Percentiles rank a stretch among this genome's conserved stretches.
Conservation (phyloP, 2,888 invertebrate genomes). For the Acrocera orbiculus region DNA sequence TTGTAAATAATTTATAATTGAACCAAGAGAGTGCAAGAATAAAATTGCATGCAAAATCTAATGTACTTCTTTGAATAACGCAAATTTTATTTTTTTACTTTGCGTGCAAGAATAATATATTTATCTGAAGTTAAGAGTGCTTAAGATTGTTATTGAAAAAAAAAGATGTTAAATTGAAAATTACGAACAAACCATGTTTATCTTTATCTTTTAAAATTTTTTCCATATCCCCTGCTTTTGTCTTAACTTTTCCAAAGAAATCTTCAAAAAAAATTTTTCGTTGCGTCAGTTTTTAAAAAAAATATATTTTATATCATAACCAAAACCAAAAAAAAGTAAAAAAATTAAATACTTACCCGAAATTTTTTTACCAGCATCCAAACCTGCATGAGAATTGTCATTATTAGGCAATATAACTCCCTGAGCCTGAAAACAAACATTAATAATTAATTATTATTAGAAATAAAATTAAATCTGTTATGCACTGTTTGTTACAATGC, state of each 20-base stretch:
- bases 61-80: too few relatives aligned
- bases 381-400: constrained; percentile 37
- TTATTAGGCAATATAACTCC: constrained; percentile 70
- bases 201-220: constrained; percentile 82
- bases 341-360: constrained; percentile 43
- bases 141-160: constrained; percentile 4
- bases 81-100: neutral
- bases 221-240: constrained; percentile 87
- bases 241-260: constrained; percentile 92
- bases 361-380: constrained; percentile 75
- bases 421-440: constrained; percentile 39
- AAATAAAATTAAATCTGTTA: too few relatives aligned
- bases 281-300: too few relatives aligned
- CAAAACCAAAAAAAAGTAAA: constrained; percentile 4
- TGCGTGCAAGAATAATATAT: too few relatives aligned
- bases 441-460: constrained; percentile 1
- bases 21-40: too few relatives aligned
- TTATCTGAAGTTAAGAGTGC: too few relatives aligned
- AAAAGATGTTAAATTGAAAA: constrained; percentile 3
- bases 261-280: constrained; percentile 35
- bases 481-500: too few relatives aligned
- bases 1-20: too few relatives aligned
- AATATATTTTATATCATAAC: constrained; percentile 13
- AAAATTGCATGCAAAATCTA: too few relatives aligned
- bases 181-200: constrained; percentile 54